Evolutionary conservation across 2,797 vertebrate species (phyloP), one percentile per base, ranked within the genome.

Genomic region (Calcarius lapponicus): DNA sequence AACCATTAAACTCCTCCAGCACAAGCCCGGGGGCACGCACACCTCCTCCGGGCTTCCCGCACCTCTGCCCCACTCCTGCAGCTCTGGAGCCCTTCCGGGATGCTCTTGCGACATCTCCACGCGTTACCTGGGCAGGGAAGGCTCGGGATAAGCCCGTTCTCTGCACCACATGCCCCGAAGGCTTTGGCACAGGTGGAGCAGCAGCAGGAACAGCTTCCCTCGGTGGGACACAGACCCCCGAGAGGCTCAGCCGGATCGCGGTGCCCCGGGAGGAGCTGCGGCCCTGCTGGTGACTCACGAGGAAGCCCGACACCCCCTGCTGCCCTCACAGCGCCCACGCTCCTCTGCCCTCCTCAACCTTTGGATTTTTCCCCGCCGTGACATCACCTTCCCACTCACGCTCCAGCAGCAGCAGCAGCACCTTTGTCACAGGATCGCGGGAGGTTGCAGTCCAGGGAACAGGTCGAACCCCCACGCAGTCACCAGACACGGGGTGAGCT

Each of bases 91-190:
- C 34, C 57, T 40, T 53, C 2, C 2, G 4, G 3, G 36, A 45
- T n/a, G 43, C 66, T 69, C 79, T 6, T 24, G 60, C 20, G 20
- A 66, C 17, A 2, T 42, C 50, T 28, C 45, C 40, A 3, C 10
- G 20, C 1, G 22, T 17, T 13, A 11, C 4, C 0, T 4, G 0
- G 4, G 34, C 31, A 38, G 1, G 48, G 45, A 53, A 28, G 51
- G 38, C 1, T 71, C 0, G 2, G 76, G 88, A 54, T 19, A 16
- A 86, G 24, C 61, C 70, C 13, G 2, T 50, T 28, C 67, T 22
- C 7, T 64, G 69, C 66, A 26, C 56, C 56, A 15, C 57, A 31
- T 0, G 0, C 20, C 40, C 40, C 3, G 1, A 12, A 24, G 64
- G 71, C 45, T 72, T 17, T 24, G 61, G 69, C 57, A 54, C 72